Percentiles rank a stretch among this genome's conserved stretches.
phyloP scores from a whole-genome alignment of 2,888 invertebrate species.

The Orgyia antiqua region DNA sequence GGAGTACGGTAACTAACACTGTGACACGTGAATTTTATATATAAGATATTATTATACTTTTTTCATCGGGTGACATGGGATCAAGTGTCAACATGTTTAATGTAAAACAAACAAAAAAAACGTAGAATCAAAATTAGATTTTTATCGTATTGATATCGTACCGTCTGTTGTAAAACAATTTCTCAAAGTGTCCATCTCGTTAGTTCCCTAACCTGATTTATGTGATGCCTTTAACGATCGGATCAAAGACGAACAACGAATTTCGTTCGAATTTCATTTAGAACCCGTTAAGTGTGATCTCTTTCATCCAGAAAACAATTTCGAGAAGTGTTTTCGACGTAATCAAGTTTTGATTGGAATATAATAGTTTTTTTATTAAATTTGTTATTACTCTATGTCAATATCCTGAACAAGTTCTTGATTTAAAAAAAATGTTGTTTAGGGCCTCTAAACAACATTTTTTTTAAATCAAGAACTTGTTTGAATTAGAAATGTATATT shows the following conservation, averaged over 20 bases:
- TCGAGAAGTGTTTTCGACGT: slow-evolving; percentile 11
- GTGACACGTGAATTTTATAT: no score
- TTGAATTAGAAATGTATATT: no score
- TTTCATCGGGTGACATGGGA: no score
- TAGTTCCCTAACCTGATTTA: slow-evolving; percentile 17
- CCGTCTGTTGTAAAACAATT: slow-evolving; percentile 1
- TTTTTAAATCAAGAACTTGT: no score
- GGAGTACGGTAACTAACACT: no score
- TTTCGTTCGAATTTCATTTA: slow-evolving; percentile 16
- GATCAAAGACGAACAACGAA: slow-evolving; percentile 15
- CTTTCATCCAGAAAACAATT: slow-evolving; percentile 15
- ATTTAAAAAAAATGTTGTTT: no score
- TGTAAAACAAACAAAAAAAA: no score
- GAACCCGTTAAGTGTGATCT: slow-evolving; percentile 8
- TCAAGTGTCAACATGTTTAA: no score
- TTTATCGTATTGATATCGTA: slow-evolving; percentile 6
- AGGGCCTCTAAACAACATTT: no score
- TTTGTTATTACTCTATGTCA: slow-evolving; percentile 2
- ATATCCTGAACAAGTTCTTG: no score
- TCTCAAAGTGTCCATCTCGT: slow-evolving; percentile 12
- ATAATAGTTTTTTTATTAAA: slow-evolving; percentile 6
- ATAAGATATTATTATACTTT: no score
- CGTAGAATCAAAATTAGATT: no score
- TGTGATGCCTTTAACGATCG: slow-evolving; percentile 12
- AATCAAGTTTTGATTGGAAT: slow-evolving; percentile 16